These are phyloP conservation scores for Volucella zonaria DNA, from an alignment of 2,888 invertebrate genomes.

Conservation along the genomic window DNA sequence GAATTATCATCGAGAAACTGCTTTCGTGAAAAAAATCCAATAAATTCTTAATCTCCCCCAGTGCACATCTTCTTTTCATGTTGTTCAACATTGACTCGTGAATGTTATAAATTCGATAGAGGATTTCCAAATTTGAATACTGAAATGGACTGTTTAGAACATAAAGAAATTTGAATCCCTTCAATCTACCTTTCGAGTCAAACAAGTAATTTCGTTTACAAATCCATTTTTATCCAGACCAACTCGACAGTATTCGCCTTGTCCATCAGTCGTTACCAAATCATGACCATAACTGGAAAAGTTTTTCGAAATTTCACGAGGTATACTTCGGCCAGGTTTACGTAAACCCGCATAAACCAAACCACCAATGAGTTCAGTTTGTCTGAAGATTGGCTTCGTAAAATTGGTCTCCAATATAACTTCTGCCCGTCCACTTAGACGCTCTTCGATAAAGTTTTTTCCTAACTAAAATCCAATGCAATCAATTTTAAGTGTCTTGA, in stretches of 20 bases:
- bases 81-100: slow-evolving; percentile 78
- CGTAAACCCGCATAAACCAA: slow-evolving; percentile 58
- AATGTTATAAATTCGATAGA: slow-evolving; percentile 77
- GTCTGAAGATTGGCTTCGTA: slow-evolving; percentile 60
- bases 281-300: slow-evolving; percentile 21
- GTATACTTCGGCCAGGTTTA: slow-evolving; percentile 46
- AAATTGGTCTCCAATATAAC: slow-evolving; percentile 18
- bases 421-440: neutral
- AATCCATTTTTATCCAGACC: slow-evolving; percentile 75
- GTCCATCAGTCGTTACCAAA: slow-evolving; percentile 58
- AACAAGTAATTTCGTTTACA: slow-evolving; percentile 77
- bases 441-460: slow-evolving; percentile 36
- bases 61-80: slow-evolving; percentile 74
- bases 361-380: slow-evolving; percentile 31
- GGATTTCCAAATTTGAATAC: slow-evolving; percentile 69
- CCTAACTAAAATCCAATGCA: slow-evolving; percentile 26
- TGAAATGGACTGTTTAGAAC: neutral
- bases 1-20: slow-evolving; percentile 78
- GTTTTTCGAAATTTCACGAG: slow-evolving; percentile 3
- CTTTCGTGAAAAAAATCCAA: slow-evolving; percentile 77
- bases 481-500: too few species aligned
- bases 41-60: slow-evolving; percentile 76
- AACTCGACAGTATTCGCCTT: slow-evolving; percentile 78
- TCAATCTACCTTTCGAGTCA: slow-evolving; percentile 75
- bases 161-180: neutral